Evolutionary conservation across 2,797 vertebrate genomes (phyloP), one percentile per base, ranked within the genome.

Genomic region (Cryptoprocta ferox): DNA sequence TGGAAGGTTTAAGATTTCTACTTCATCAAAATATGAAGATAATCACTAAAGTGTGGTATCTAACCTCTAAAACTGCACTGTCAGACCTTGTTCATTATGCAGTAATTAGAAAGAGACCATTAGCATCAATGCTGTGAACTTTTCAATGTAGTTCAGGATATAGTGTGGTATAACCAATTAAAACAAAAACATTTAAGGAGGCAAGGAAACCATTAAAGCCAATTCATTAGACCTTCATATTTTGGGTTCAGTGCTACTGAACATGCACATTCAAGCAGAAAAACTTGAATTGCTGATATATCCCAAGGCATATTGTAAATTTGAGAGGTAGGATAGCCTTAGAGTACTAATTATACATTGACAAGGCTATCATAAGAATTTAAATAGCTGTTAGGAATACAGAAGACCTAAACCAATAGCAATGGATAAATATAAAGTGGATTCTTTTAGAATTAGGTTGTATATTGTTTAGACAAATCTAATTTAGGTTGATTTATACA

Each of bases 141-240:
- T 99, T 98, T 98, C 97, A 97, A 56, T 98, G 98, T 98, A 99
- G 98, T 98, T 98, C 98, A 98, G 97, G 97, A 98, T 98, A 98
- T 75, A 98, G 97, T 98, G 96, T 98, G 97, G 97, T 98, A 98
- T 94, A 98, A 92, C 98, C 98, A 99, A 99, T 99, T 99, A 99
- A 98, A 99, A 98, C 95, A 98, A 98, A 99, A 98, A 97, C 98
- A 98, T 99, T 99, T 98, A 98, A 99, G 95, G 97, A 98, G 79
- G 89, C 97, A 98, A 98, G 98, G 98, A 99, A 98, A 98, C 97
- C 98, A 98, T 98, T 98, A 98, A 98, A 98, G 97, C 95, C 98
- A 98, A 98, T 98, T 99, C 98, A 98, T 99, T 98, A 99, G 98
- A 98, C 97, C 98, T 98, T 98, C 97, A 98, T 98, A 98, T 99